Evolutionary conservation across 2,888 invertebrate species (phyloP).

Genomic region (Dryococelus australis): DNA sequence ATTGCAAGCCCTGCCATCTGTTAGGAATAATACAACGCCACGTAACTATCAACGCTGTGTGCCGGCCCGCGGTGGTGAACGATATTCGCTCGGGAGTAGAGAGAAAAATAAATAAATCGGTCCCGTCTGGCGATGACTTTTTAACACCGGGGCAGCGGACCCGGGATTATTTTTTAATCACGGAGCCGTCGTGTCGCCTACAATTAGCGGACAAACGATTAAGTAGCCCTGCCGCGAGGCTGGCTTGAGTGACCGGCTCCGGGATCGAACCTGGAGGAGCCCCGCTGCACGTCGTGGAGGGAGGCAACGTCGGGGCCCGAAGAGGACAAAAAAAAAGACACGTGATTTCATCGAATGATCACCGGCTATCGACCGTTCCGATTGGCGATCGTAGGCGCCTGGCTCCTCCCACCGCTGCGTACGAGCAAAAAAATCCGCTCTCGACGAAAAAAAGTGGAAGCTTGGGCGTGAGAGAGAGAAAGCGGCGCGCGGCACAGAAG

Average conservation of each 20-base stretch:
- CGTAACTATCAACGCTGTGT: background rate
- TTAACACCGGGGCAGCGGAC: background rate
- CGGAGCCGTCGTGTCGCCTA: background rate
- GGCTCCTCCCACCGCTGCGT: background rate
- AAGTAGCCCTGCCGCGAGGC: background rate
- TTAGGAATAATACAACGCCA: background rate
- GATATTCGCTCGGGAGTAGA: background rate
- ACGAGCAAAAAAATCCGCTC: background rate
- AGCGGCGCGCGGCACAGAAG: background rate
- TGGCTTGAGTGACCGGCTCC: background rate
- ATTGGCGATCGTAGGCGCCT: background rate
- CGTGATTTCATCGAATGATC: conserved; percentile 3
- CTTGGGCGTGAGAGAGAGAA: background rate
- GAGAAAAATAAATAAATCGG: background rate
- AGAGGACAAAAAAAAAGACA: background rate
- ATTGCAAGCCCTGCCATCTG: background rate
- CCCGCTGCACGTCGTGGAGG: background rate
- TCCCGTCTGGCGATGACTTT: conserved; percentile 5
- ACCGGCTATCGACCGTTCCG: conserved; percentile 1
- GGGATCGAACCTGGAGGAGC: background rate
- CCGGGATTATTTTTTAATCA: conserved; percentile 16
- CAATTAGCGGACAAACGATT: conserved; percentile 16
- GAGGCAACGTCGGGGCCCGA: background rate
- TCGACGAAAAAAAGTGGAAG: background rate
- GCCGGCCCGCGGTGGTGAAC: background rate